Conservation (phyloP, 2,797 vertebrate species). For the Peromyscus aztecus region DNA sequence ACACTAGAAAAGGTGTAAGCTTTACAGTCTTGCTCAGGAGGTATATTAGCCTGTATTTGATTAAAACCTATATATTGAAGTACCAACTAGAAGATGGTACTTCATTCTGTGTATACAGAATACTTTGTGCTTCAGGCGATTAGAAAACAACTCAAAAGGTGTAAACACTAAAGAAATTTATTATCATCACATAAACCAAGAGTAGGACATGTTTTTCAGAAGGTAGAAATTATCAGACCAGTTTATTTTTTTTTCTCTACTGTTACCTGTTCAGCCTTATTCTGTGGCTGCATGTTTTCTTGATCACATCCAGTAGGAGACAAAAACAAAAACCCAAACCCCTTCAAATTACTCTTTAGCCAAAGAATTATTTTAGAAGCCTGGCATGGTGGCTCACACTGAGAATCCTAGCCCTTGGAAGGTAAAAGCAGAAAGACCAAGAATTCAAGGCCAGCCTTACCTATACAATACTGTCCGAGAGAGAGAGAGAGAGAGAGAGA, state of each 20-base stretch:
- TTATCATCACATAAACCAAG: not conserved
- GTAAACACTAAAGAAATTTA: not conserved
- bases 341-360: not conserved
- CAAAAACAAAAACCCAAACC: not conserved
- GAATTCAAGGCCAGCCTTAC: not conserved
- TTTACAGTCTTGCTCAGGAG: not conserved
- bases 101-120: not conserved
- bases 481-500: no score
- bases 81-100: not conserved
- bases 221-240: not conserved
- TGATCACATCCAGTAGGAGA: not conserved
- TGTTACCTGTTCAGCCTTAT: not conserved
- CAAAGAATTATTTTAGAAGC: not conserved
- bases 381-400: not conserved
- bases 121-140: not conserved
- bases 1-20: not conserved
- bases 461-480: no score
- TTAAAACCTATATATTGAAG: not conserved
- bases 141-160: conserved; percentile 38
- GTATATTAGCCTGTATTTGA: not conserved
- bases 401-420: not conserved
- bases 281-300: not conserved
- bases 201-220: not conserved
- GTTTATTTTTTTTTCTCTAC: not conserved
- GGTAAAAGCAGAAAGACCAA: not conserved